Evolutionary conservation across 2,888 invertebrate genomes (phyloP).

Genomic region (Calliphora vomitoria): DNA sequence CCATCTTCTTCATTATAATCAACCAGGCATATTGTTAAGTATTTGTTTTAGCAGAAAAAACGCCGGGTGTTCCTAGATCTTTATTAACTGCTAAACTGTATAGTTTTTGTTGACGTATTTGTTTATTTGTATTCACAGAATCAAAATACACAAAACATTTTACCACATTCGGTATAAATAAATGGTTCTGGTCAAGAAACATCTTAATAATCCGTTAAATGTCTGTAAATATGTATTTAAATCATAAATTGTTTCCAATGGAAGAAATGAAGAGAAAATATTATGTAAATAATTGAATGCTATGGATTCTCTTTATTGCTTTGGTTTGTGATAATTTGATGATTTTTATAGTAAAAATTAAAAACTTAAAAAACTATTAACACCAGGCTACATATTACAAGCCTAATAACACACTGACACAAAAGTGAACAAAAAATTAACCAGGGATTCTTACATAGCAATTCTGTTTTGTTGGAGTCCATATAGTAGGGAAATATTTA

Average conservation of each 20-base stretch:
- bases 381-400: no score
- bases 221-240: conserved; percentile 79
- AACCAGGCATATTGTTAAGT: background rate
- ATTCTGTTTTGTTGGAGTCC: no score
- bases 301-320: no score
- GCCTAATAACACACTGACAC: no score
- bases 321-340: no score
- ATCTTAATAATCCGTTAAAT: conserved; percentile 83
- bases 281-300: background rate
- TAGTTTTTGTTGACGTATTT: background rate
- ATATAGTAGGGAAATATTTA: no score
- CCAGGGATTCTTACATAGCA: no score
- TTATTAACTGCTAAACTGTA: conserved; percentile 18
- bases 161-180: conserved; percentile 50
- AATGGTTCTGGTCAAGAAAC: conserved; percentile 46
- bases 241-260: background rate
- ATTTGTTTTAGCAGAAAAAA: conserved; percentile 28
- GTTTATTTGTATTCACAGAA: conserved; percentile 23
- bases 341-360: no score
- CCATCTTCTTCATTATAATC: conserved; percentile 9
- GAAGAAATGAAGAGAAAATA: no score
- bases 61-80: conserved; percentile 39
- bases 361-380: no score
- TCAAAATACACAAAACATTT: conserved; percentile 29
- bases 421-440: no score